Evolutionary conservation across 2,113 vertebrate genomes (phyloP), one percentile per base, ranked within the genome.

Genomic region (Sylvilagus bachmani): DNA sequence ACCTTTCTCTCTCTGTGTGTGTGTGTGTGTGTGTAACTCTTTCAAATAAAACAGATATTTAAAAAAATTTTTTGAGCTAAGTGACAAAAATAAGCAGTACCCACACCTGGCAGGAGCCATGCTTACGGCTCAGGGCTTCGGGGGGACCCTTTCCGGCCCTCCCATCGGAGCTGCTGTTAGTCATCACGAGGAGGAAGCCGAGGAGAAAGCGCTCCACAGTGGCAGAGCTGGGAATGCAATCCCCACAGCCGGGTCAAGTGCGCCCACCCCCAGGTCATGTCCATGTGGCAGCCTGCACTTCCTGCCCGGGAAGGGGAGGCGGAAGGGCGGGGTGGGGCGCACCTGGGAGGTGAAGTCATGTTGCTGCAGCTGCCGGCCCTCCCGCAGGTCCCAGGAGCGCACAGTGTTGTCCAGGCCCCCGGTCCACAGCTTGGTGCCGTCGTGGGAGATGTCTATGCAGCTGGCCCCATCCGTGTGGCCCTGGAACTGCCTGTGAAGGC

Each of bases 281-380:
- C 2, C 1, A 22, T 5, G 55, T 58, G 29, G 17, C 9, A 33
- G 19, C 51, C 0, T 62, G 55, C 22, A 29, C 84, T 73, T 81
- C 87, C 73, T 91, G 38, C 66, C 58, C 16, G 66, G 53, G 1
- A 38, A 36, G 51, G 36, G 14, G 5, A 29, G 6, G 80, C 69
- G 8, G 14, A 0, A 1, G 10, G 17, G 38, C 36, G 25, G 22
- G 31, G 11, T 55, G 21, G 17, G 16, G 0, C 88, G 53, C 61
- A 99, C 99, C 99, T 99, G 99, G 90, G 99, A 99, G 97, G 99
- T 99, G 66, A 99, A 99, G 98, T 99, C 99, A 0, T 99, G 99
- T 92, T 99, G 99, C 98, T 99, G 99, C 11, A 99, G 99, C 98
- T 99, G 99, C 4, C 99, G 97, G 0, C 99, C 99, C 95, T 99